These are phyloP conservation scores for Pithecia hirsuta DNA, from an alignment of 2,797 vertebrate species.

Conservation along the genomic window DNA sequence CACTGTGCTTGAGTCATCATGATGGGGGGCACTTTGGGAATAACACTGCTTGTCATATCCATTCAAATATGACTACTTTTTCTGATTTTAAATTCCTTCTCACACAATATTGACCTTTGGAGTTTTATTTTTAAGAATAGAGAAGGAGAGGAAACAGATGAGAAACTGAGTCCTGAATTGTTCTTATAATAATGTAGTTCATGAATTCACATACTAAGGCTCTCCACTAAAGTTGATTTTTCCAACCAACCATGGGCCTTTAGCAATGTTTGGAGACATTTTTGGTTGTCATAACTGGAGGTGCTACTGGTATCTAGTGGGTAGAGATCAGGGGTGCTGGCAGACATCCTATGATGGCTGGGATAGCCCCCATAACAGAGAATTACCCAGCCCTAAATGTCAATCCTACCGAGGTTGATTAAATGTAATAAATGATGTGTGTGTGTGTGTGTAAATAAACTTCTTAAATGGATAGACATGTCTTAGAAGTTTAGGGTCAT, in stretches of 20 bases:
- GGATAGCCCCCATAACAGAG: rapidly evolving
- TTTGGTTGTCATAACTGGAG: background rate
- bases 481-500: background rate
- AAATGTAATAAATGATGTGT: background rate
- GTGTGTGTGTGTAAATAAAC: background rate
- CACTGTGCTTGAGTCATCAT: rapidly evolving
- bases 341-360: rapidly evolving
- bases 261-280: background rate
- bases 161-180: rapidly evolving
- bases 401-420: rapidly evolving
- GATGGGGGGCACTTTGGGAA: rapidly evolving
- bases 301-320: rapidly evolving
- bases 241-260: rapidly evolving
- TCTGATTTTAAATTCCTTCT: background rate
- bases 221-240: no score
- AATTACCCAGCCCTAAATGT: rapidly evolving
- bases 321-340: background rate
- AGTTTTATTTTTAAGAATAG: background rate
- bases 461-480: background rate
- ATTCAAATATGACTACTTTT: background rate
- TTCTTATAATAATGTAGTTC: rapidly evolving
- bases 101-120: background rate
- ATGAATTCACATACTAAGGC: rapidly evolving
- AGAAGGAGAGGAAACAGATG: background rate
- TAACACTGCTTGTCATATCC: rapidly evolving